Base-by-base conservation (phyloP, 2,797 vertebrate genomes). In the Mormyrops attenuatus region DNA sequence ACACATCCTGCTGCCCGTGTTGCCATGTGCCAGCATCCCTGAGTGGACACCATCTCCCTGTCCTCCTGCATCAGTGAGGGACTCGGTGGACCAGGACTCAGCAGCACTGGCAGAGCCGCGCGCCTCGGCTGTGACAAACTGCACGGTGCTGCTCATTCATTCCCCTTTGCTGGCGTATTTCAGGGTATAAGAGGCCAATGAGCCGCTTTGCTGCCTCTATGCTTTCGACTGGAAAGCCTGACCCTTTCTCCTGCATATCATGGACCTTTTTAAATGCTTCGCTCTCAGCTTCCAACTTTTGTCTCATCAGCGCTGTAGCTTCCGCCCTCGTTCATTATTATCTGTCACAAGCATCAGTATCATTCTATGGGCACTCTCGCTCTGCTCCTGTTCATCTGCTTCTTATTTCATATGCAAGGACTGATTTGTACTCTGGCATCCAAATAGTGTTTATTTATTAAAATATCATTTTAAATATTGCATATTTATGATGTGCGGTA, bases 391-490 rank as follows among this genome's bases (percentile, higher is more conserved):
- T 38, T 34, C 0, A 38, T 38, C 13, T 8, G 11, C 4, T 73
- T 17, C 26, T 73, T 6, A 6, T 73, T 38, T 38, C 11, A 38
- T 5, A 77, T 44, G 13, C 30, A 52, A 17, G 11, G 69, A 80
- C 47, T 34, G 52, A 63, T 63, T 63, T 22, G 73, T 80, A 44
- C 17, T 80, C 44, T 44, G 73, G 38, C 73, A 80, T 44, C 38
- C 15, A 80, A 80, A 80, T n/a, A 44, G 17, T 80, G 73, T 80
- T 80, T 80, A 80, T 80, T 80, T 80, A 44, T 44, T 80, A 80
- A 80, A 80, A 80, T 44, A 80, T 80, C 15, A n/a, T 80, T 80
- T 80, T 44, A 44, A 44, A 80, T 44, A 41, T 41, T 80, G 38
- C 34, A 80, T 80, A 80, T 80, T 80, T 80, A 80, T 80, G 73